Percentiles rank a stretch among this genome's conserved stretches.
Conservation (phyloP, 1,140 invertebrate species). For the Zaprionus gabonicus region DNA sequence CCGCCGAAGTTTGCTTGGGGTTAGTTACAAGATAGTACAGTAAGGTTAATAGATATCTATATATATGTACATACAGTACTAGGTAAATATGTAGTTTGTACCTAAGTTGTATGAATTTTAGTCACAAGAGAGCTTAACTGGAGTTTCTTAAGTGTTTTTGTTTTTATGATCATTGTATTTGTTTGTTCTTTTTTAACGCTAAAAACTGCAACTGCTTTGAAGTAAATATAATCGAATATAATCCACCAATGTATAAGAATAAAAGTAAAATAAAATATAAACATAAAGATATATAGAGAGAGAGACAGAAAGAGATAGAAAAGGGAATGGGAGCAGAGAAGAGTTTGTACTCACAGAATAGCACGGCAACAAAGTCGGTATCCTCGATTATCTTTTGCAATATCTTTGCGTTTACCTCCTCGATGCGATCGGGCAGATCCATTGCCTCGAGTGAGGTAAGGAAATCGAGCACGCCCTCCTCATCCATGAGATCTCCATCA, state of each 20-base stretch:
- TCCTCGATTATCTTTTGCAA: conserved; percentile 96
- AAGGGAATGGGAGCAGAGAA: background rate
- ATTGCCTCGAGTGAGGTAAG: conserved; percentile 96
- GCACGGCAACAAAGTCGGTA: conserved; percentile 95
- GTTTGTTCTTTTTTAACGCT: conserved; percentile 44
- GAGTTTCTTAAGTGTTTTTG: conserved; percentile 35
- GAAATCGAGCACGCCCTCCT: conserved; percentile 96
- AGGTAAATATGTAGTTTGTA: conserved; percentile 61
- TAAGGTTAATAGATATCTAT: conserved; percentile 46
- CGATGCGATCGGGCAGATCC: conserved; percentile 97
- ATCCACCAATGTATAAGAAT: conserved; percentile 48
- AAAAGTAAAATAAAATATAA: conserved; percentile 32
- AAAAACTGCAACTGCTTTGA: conserved; percentile 84
- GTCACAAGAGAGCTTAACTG: conserved; percentile 79
- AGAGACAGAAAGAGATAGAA: conserved; percentile 1
- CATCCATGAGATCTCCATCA: conserved; percentile 97
- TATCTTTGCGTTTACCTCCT: conserved; percentile 97
- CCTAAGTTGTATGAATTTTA: conserved; percentile 74
- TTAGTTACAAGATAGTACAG: conserved; percentile 71
- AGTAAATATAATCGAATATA: conserved; percentile 62
- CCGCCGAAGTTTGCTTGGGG: conserved; percentile 46
- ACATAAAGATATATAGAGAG: conserved; percentile 25
- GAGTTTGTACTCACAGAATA: conserved; percentile 94
- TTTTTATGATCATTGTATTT: conserved; percentile 15
- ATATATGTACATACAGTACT: conserved; percentile 55